Conservation (phyloP, 2,888 invertebrate genomes). For the Perdita meconis region DNA sequence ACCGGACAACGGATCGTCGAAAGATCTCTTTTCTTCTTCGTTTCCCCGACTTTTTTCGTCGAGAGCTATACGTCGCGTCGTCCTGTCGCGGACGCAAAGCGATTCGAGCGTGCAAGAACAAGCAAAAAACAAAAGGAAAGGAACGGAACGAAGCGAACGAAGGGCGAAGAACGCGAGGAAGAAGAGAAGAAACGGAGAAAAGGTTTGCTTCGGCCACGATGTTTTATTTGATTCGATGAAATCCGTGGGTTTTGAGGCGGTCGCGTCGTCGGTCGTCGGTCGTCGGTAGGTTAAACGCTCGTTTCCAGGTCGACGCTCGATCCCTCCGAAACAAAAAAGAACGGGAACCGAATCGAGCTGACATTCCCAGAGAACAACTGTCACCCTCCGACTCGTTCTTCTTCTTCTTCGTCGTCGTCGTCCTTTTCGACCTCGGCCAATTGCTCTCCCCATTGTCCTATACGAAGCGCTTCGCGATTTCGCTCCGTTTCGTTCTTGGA, state of each 20-base stretch:
- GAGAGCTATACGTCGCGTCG: constrained; percentile 20
- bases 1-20: constrained; percentile 50
- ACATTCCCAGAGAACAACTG: constrained; percentile 66
- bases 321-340: constrained; percentile 59
- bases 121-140: constrained; percentile 16
- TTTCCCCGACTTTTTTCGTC: constrained; percentile 10
- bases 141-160: constrained; percentile 5
- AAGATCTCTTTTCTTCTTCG: constrained; percentile 37
- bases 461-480: constrained; percentile 34
- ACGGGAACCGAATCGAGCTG: constrained; percentile 65
- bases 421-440: constrained; percentile 16
- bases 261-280: too few species aligned
- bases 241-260: constrained; percentile 52
- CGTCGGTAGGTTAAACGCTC: constrained; percentile 46
- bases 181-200: constrained; percentile 19
- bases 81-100: constrained; percentile 31
- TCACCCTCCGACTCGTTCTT: constrained; percentile 23
- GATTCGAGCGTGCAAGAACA: constrained; percentile 24
- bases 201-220: constrained; percentile 33
- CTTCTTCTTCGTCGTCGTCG: constrained; percentile 28
- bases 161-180: constrained; percentile 17
- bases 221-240: constrained; percentile 68
- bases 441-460: too few species aligned
- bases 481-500: too few species aligned
- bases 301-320: constrained; percentile 37